Evolutionary conservation across 2,113 vertebrate species (phyloP), one percentile per base, ranked within the genome.

Genomic region (Aldabrachelys gigantea): DNA sequence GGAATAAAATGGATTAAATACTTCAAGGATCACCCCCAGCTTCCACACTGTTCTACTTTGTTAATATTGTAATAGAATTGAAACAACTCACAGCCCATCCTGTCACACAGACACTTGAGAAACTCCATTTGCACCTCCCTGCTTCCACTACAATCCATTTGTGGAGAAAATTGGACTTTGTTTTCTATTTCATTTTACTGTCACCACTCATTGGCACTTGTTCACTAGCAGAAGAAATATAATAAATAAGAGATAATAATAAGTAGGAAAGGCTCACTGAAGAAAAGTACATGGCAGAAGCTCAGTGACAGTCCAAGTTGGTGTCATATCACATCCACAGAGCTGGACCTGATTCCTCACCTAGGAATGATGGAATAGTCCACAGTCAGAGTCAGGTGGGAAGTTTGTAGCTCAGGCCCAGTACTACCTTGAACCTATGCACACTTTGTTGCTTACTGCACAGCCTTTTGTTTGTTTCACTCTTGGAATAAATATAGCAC

Each of bases 121-220:
- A 98, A 96, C 94, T 87, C 86, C 91, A 97, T 97, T 97, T 94
- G 85, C 96, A 97, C 95, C 96, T 97, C 94, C 84, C 85, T 97
- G 95, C 95, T 97, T 96, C 94, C 97, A 96, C 93, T 93, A 87
- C 89, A 95, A 97, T 95, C 97, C 95, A 97, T 97, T 97, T 98
- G 97, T 97, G 94, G n/a, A 17, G 96, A 97, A 98, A 98, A 96
- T 57, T 76, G 91, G 92, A 96, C 95, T 91, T 96, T 44, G 35
- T 85, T 93, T 92, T 96, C 95, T 93, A 6, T 82, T 59, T 95
- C 88, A 79, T 90, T 96, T 93, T 91, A 84, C 96, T 97, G 80
- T 93, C 91, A 94, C 85, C 81, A 81, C 91, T 97, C 89, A 86
- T 59, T 94, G 80, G 92, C 92, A 84, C 52, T 89, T 82, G 84